phyloP scores from a whole-genome alignment of 2,113 vertebrate species.

The Centropus bengalensis region DNA sequence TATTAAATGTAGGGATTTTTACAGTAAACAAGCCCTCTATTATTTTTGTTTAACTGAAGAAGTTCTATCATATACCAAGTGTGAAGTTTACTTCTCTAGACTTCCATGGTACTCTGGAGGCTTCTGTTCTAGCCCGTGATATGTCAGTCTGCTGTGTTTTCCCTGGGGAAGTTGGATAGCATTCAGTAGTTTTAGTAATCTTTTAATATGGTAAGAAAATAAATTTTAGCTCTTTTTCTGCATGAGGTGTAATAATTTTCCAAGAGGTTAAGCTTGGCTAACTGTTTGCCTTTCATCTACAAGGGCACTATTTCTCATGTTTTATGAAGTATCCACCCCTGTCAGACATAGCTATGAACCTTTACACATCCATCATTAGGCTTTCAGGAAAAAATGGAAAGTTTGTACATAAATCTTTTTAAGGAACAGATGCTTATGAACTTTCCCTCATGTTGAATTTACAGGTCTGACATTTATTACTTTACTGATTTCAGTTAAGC shows the following conservation, averaged over 20 bases:
- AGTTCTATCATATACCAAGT: background rate
- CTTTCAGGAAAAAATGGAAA: background rate
- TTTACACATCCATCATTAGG: background rate
- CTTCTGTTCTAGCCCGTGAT: background rate
- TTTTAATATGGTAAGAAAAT: background rate
- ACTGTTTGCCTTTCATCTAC: background rate
- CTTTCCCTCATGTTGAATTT: constrained; percentile 15
- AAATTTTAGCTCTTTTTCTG: background rate
- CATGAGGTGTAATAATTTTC: background rate
- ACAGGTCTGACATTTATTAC: constrained; percentile 31
- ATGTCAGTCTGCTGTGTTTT: background rate
- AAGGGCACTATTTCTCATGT: background rate
- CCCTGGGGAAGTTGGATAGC: background rate
- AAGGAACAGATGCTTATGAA: constrained; percentile 29
- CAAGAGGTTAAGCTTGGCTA: background rate
- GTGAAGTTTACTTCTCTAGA: background rate
- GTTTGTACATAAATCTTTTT: constrained; percentile 24
- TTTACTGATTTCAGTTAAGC: constrained; percentile 2
- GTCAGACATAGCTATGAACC: background rate
- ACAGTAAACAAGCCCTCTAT: background rate
- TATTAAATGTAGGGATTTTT: background rate
- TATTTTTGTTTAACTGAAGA: background rate
- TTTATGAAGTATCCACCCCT: background rate
- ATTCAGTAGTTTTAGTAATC: background rate
- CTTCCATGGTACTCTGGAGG: background rate